A percentile compares a stretch with the other conserved stretches of the same genome.
phyloP scores from a whole-genome alignment of 1,140 invertebrate species.

The Drosophila gunungcola region DNA sequence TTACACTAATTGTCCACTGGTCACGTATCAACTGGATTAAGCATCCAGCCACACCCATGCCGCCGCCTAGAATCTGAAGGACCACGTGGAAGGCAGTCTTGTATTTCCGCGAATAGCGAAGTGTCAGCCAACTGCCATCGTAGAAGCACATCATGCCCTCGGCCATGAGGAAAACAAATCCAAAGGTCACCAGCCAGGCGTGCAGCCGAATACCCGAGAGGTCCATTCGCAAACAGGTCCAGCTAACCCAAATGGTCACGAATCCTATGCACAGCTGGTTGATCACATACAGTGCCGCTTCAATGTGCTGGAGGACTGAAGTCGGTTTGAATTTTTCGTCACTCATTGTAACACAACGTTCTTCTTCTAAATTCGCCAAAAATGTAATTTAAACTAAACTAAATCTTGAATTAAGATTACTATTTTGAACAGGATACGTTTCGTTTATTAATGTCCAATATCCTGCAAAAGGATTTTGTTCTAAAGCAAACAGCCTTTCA shows the following conservation, averaged over 20 bases:
- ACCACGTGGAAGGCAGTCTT: conserved; percentile 67
- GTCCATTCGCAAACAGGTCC: conserved; percentile 65
- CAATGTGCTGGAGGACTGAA: conserved; percentile 53
- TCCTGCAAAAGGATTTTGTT: background rate
- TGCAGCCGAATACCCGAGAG: conserved; percentile 64
- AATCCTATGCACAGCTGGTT: conserved; percentile 81
- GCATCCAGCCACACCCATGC: conserved; percentile 72
- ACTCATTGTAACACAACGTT: conserved; percentile 9
- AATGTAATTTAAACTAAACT: background rate
- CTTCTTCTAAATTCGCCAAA: conserved; percentile 1
- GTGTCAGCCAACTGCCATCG: conserved; percentile 62
- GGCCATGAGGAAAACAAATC: conserved; percentile 73
- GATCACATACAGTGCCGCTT: conserved; percentile 59
- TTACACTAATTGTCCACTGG: conserved; percentile 53
- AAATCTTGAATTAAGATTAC: too few species aligned
- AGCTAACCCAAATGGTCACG: conserved; percentile 77
- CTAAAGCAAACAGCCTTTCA: background rate
- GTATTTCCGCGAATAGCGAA: conserved; percentile 51
- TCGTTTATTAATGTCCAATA: too few species aligned
- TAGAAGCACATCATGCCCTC: conserved; percentile 75
- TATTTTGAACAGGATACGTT: background rate
- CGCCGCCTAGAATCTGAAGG: conserved; percentile 65
- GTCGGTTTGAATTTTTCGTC: conserved; percentile 24
- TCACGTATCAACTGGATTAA: conserved; percentile 63
- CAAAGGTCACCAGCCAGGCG: conserved; percentile 73